Conservation (phyloP, 2,113 vertebrate genomes). For the Mirza zaza region DNA sequence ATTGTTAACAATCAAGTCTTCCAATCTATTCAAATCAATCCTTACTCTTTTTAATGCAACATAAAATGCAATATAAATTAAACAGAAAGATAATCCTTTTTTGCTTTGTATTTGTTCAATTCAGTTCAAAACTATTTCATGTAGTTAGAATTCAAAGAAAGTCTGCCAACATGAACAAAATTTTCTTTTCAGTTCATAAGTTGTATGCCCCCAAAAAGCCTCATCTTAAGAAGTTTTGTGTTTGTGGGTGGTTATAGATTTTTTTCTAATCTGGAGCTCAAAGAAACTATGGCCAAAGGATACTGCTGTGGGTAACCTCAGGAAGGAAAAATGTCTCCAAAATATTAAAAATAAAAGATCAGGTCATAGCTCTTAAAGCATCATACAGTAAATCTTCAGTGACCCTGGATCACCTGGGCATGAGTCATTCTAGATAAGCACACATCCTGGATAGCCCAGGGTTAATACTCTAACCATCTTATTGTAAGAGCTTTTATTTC, state of each 20-base stretch:
- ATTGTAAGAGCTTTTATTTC: constrained; percentile 9
- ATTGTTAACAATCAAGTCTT: neutral
- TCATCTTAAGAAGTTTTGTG: constrained; percentile 3
- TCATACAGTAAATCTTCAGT: neutral
- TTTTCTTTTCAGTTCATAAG: constrained; percentile 33
- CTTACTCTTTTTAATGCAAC: neutral
- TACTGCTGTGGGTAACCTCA: constrained; percentile 57
- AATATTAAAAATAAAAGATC: constrained; percentile 58
- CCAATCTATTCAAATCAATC: neutral
- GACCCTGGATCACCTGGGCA: constrained; percentile 8
- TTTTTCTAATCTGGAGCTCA: constrained; percentile 46
- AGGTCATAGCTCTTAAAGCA: constrained; percentile 26
- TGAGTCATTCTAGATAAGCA: constrained; percentile 61
- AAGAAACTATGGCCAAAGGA: constrained; percentile 18
- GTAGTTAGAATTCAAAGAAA: constrained; percentile 17
- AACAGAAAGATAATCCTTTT: constrained; percentile 21
- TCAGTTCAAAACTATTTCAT: neutral
- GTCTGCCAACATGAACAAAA: neutral
- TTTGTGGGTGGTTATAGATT: neutral
- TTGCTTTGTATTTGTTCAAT: constrained; percentile 9
- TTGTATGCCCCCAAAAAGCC: neutral
- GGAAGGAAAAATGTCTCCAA: constrained; percentile 54
- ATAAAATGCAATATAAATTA: neutral
- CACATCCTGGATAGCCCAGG: constrained; percentile 15
- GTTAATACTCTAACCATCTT: neutral